These are phyloP conservation scores for Nanorana parkeri DNA, from an alignment of 2,113 vertebrate species.

Conservation along the genomic window DNA sequence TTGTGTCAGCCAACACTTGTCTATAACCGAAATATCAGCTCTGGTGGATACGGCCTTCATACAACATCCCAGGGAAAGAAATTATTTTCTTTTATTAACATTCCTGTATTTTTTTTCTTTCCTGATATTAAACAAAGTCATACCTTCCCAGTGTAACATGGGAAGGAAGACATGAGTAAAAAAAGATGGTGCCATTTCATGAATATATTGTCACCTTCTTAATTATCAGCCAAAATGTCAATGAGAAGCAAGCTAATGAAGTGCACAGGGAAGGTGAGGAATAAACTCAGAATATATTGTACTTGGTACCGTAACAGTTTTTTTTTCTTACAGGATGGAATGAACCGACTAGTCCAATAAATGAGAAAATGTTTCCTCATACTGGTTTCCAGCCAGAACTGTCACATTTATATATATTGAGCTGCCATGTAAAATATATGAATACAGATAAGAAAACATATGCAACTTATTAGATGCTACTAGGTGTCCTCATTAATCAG, in stretches of 20 bases:
- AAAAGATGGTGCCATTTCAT: constrained; percentile 43
- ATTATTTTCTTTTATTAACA: constrained; percentile 33
- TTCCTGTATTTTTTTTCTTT: constrained; percentile 9
- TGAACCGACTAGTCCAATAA: constrained; percentile 9
- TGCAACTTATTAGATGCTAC: constrained; percentile 49
- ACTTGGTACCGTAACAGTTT: constrained; percentile 3
- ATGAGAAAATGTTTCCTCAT: constrained; percentile 28
- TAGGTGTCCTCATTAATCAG: constrained; percentile 51
- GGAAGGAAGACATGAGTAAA: neutral
- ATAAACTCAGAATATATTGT: constrained; percentile 26
- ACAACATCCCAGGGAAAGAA: constrained; percentile 19
- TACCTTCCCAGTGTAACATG: neutral
- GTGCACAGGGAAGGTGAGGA: constrained; percentile 7
- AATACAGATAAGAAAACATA: constrained; percentile 52
- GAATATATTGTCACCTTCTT: constrained; percentile 43
- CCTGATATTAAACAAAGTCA: constrained; percentile 18
- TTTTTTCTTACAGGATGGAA: neutral
- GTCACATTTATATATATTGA: constrained; percentile 36
- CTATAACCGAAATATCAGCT: constrained; percentile 4
- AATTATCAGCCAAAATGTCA: constrained; percentile 38
- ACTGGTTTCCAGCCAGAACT: constrained; percentile 42
- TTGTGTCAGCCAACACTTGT: no score
- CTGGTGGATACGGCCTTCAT: neutral
- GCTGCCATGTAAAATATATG: constrained; percentile 53
- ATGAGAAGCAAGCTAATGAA: constrained; percentile 8